Percentiles rank a stretch among this genome's conserved stretches.
Conservation (phyloP, 2,113 vertebrate species). For the Eira barbara region DNA sequence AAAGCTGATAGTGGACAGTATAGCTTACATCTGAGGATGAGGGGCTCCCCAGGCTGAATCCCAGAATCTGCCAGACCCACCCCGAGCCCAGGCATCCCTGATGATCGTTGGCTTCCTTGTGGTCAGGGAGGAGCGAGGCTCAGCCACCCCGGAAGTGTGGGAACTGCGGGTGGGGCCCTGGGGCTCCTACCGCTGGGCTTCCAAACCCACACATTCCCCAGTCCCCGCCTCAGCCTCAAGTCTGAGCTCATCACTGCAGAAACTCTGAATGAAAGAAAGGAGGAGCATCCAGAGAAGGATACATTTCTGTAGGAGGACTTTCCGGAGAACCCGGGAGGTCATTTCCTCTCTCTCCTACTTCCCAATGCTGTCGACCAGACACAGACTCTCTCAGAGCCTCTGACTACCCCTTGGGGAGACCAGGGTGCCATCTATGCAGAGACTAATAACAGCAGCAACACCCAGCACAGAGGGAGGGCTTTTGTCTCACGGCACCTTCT, state of each 20-base stretch:
- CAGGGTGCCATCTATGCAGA: not conserved
- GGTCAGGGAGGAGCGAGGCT: not conserved
- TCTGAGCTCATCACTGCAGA: not conserved
- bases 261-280: not conserved
- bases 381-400: not conserved
- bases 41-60: not conserved
- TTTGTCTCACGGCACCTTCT: not conserved
- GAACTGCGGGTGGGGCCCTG: accelerated
- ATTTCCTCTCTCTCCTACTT: not conserved
- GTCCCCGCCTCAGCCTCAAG: not conserved
- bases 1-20: accelerated
- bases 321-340: accelerated
- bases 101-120: not conserved
- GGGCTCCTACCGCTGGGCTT: not conserved
- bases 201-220: not conserved
- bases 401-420: not conserved
- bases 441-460: not conserved
- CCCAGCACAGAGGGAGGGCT: not conserved
- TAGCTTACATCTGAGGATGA: not conserved
- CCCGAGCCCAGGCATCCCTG: not conserved
- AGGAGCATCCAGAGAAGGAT: too few relatives aligned
- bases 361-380: not conserved
- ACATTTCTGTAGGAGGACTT: not conserved
- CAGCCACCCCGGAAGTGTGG: accelerated
- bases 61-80: not conserved